Evolutionary conservation across 2,113 vertebrate genomes (phyloP).

Genomic region (Pycnonotus jocosus): DNA sequence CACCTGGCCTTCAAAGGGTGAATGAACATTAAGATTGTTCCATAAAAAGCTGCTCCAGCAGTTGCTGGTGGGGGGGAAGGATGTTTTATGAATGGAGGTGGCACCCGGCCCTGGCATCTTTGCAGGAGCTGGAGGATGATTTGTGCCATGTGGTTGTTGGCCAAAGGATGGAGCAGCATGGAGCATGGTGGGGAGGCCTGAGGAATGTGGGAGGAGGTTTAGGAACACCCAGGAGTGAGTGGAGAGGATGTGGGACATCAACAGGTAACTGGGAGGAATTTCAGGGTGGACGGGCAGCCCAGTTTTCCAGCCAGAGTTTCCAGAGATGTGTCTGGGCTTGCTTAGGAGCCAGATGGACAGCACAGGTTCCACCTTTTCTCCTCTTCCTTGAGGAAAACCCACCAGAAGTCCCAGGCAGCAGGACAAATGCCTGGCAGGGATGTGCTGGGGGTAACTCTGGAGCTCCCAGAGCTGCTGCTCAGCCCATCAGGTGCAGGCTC

Average conservation of each 20-base stretch:
- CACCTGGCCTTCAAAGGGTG: conserved; percentile 45
- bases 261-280: neutral
- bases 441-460: neutral
- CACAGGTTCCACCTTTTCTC: too few species aligned
- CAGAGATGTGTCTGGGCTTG: neutral
- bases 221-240: neutral
- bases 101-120: neutral
- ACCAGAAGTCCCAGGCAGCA: neutral
- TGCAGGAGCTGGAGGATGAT: neutral
- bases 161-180: neutral
- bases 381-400: neutral
- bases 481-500: neutral
- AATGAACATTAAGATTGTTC: conserved; percentile 25
- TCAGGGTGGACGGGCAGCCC: neutral
- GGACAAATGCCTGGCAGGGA: neutral
- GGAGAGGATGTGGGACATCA: neutral
- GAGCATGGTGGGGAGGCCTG: neutral
- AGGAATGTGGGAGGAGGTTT: neutral
- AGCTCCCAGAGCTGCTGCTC: neutral
- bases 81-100: conserved; percentile 34
- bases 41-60: neutral
- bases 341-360: neutral
- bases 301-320: neutral
- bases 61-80: neutral
- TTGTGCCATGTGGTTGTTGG: neutral